Evolutionary conservation across 2,797 vertebrate genomes (phyloP).

Genomic region (Adrianichthys oophorus): DNA sequence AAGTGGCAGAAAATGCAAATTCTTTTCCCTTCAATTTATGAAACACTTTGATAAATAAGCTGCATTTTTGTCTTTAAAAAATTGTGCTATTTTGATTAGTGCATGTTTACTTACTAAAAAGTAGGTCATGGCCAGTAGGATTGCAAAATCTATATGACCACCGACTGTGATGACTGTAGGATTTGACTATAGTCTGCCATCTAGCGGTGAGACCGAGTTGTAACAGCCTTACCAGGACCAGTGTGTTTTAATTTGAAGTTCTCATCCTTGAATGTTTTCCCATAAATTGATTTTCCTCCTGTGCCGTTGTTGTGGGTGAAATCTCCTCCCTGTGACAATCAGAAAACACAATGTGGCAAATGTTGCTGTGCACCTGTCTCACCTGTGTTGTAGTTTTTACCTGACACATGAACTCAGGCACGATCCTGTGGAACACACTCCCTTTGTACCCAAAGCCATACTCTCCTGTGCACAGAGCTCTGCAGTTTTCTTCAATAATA

Average conservation of each 20-base stretch:
- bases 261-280: constrained; percentile 91
- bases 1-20: not conserved
- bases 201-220: constrained; percentile 58
- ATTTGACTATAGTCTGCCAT: constrained; percentile 52
- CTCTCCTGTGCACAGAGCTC: constrained; percentile 90
- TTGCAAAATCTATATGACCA: constrained; percentile 49
- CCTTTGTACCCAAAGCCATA: constrained; percentile 93
- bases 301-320: constrained; percentile 94
- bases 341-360: not conserved
- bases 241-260: constrained; percentile 92
- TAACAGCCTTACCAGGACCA: constrained; percentile 78
- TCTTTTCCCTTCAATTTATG: constrained; percentile 1
- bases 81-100: constrained; percentile 43
- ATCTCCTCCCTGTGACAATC: constrained; percentile 85
- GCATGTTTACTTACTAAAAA: constrained; percentile 58
- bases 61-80: constrained; percentile 42
- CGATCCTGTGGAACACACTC: constrained; percentile 91
- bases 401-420: constrained; percentile 99
- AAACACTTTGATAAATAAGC: constrained; percentile 46
- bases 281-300: constrained; percentile 95
- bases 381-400: constrained; percentile 58
- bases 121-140: constrained; percentile 70
- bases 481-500: constrained; percentile 86
- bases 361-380: not conserved
- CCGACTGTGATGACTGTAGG: constrained; percentile 1